phyloP scores from a whole-genome alignment of 2,113 vertebrate species.

The Channa argus region DNA sequence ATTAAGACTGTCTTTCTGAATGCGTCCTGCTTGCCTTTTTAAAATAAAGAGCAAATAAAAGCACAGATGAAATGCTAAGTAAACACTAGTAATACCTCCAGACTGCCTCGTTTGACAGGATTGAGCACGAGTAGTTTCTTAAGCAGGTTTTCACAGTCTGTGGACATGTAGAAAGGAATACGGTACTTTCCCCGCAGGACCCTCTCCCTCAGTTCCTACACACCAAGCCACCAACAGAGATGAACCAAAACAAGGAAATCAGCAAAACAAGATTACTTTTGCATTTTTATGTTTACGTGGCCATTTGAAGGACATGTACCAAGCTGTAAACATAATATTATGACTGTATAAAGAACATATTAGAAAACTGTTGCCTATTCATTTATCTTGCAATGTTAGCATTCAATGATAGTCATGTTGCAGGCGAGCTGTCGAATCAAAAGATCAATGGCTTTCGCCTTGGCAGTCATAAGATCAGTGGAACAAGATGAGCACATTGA shows the following conservation, averaged over 20 bases:
- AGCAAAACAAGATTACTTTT: background rate
- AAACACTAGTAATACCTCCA: slow-evolving; percentile 85
- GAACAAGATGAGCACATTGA: too few relatives aligned
- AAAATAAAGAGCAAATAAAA: background rate
- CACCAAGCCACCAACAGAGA: slow-evolving; percentile 11
- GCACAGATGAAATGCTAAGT: background rate
- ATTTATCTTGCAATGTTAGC: background rate
- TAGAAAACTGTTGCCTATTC: background rate
- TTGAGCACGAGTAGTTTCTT: slow-evolving; percentile 97
- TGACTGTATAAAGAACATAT: background rate
- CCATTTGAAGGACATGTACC: background rate
- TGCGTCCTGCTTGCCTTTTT: background rate
- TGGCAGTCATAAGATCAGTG: too few relatives aligned
- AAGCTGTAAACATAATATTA: slow-evolving; percentile 1
- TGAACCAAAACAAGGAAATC: background rate
- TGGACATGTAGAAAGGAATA: slow-evolving; percentile 99
- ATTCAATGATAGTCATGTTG: slow-evolving; percentile 1
- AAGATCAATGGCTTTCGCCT: too few relatives aligned
- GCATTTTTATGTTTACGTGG: background rate
- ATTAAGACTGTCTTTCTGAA: slow-evolving; percentile 5
- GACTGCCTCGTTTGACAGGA: slow-evolving; percentile 94
- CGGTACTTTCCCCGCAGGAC: slow-evolving; percentile 96
- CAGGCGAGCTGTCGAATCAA: background rate
- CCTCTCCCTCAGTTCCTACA: slow-evolving; percentile 93
- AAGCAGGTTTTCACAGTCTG: slow-evolving; percentile 98